Conservation (phyloP, 2,113 vertebrate species). For the Bubalus kerabau region DNA sequence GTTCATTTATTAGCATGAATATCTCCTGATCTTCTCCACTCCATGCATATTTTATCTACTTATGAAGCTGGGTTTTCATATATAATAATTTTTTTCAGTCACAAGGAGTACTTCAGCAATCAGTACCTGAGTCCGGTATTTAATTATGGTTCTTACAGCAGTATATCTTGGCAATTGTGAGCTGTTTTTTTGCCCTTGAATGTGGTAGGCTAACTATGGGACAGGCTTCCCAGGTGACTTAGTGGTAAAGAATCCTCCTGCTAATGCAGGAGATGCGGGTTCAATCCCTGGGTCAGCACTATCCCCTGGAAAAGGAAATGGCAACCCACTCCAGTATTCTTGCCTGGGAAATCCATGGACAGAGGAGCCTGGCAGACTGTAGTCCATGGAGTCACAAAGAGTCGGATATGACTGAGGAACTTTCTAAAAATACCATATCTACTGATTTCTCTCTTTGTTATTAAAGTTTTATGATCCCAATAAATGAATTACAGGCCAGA, state of each 20-base stretch:
- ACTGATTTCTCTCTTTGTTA: neutral
- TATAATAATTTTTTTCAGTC: slow-evolving; percentile 10
- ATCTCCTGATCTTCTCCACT: neutral
- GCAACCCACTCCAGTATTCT: neutral
- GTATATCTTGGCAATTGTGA: slow-evolving; percentile 37
- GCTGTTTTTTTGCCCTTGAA: slow-evolving; percentile 37
- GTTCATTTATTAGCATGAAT: slow-evolving; percentile 5
- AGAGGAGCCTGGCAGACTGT: neutral
- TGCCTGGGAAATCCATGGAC: neutral
- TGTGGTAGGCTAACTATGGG: neutral
- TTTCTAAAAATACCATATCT: neutral
- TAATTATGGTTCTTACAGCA: slow-evolving; percentile 37
- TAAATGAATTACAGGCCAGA: slow-evolving; percentile 26
- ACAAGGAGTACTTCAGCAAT: slow-evolving; percentile 1
- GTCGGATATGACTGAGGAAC: neutral
- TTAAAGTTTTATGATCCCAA: slow-evolving; percentile 17
- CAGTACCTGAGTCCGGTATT: neutral
- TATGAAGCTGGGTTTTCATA: slow-evolving; percentile 25
- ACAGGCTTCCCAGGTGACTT: neutral
- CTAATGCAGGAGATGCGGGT: neutral
- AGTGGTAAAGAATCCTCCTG: neutral
- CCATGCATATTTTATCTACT: slow-evolving; percentile 2
- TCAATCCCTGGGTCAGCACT: neutral
- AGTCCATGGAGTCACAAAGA: neutral
- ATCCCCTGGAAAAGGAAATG: neutral